Percentiles rank a stretch among this genome's conserved stretches.
These are phyloP conservation scores for Sinocyclocheilus anophthalmus DNA, from an alignment of 2,113 vertebrate genomes.

Conservation along the genomic window DNA sequence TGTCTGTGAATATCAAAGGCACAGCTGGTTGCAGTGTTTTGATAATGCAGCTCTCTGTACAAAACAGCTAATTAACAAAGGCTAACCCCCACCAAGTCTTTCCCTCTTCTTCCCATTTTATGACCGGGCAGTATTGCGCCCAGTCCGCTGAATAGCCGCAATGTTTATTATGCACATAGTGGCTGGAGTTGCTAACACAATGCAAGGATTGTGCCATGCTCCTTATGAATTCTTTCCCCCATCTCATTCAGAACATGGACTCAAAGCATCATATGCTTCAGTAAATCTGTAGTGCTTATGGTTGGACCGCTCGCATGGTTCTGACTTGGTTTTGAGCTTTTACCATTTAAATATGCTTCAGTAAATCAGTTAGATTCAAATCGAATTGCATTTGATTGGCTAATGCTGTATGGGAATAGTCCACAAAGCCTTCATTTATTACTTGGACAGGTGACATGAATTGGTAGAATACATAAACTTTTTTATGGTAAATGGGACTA, in stretches of 20 bases:
- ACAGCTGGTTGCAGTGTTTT: constrained; percentile 89
- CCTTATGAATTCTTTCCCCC: constrained; percentile 57
- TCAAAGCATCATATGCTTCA: constrained; percentile 68
- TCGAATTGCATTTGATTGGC: neutral
- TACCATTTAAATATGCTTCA: neutral
- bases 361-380: neutral
- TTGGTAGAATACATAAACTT: neutral
- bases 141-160: constrained; percentile 66
- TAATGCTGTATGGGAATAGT: neutral
- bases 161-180: constrained; percentile 72
- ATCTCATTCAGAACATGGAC: constrained; percentile 59
- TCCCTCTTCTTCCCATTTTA: constrained; percentile 77
- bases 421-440: neutral
- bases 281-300: constrained; percentile 50
- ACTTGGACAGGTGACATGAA: neutral
- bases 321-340: constrained; percentile 1
- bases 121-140: constrained; percentile 67
- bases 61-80: constrained; percentile 91
- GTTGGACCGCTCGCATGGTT: neutral
- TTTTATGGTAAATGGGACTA: neutral
- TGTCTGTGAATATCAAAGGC: constrained; percentile 88
- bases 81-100: constrained; percentile 67
- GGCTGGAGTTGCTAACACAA: constrained; percentile 63
- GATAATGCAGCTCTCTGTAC: constrained; percentile 82
- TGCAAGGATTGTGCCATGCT: constrained; percentile 68